Percentiles rank a stretch among this genome's conserved stretches.
These are phyloP conservation scores for Rambutsinella grinnellia DNA, from an alignment of 2,888 invertebrate genomes.

Conservation along the genomic window DNA sequence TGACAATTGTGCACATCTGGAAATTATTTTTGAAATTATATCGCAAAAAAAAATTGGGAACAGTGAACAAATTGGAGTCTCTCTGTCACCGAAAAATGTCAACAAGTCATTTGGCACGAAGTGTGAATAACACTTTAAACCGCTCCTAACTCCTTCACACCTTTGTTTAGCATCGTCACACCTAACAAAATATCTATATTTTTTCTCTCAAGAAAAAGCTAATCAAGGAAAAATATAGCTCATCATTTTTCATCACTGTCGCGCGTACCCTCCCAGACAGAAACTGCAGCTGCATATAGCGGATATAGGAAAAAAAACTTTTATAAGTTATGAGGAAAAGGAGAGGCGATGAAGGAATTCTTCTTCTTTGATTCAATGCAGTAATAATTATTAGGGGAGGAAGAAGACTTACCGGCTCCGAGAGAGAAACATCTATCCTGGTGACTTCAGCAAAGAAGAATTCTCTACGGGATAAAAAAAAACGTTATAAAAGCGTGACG, in stretches of 20 bases:
- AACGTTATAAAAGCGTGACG: neutral
- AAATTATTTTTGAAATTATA: no score
- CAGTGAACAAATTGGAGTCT: no score
- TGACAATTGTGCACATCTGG: no score
- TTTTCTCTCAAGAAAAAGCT: neutral
- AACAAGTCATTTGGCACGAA: slow-evolving; percentile 24
- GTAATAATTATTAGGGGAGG: neutral
- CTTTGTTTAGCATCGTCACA: slow-evolving; percentile 2
- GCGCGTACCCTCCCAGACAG: neutral
- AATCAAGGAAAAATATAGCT: no score
- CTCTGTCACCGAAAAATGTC: no score
- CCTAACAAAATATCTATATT: slow-evolving; percentile 6
- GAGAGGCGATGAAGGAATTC: no score
- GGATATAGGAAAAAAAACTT: slow-evolving; percentile 1
- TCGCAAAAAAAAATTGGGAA: no score
- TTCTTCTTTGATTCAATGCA: no score
- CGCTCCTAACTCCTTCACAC: slow-evolving; percentile 8
- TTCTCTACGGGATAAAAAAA: slow-evolving; percentile 12
- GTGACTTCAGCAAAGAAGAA: slow-evolving; percentile 24
- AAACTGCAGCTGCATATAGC: slow-evolving; percentile 26
- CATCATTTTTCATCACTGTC: neutral
- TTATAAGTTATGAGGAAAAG: neutral
- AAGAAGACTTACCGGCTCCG: slow-evolving; percentile 35
- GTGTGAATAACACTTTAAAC: slow-evolving; percentile 8
- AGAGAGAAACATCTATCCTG: neutral